Conservation (phyloP, 2,888 invertebrate genomes). For the Hipparchia sbordonii region DNA sequence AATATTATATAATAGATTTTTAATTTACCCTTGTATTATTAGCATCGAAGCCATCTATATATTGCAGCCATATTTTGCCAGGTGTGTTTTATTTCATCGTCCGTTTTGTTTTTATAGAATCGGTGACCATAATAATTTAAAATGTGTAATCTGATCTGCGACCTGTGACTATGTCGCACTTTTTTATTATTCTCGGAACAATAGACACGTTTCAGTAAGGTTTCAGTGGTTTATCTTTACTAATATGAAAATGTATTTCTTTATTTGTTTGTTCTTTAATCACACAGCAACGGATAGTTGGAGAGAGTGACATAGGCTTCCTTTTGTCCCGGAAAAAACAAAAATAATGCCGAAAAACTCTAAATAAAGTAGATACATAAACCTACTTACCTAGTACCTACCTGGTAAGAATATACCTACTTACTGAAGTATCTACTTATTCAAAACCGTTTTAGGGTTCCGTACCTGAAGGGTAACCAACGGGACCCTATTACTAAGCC, state of each 20-base stretch:
- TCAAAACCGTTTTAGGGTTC: too few relatives aligned
- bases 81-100: background rate
- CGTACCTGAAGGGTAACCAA: too few relatives aligned
- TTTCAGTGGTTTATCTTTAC: background rate
- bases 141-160: slow-evolving; percentile 26
- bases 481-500: too few relatives aligned
- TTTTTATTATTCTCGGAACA: slow-evolving; percentile 57
- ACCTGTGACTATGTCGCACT: slow-evolving; percentile 19
- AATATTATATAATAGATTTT: too few relatives aligned
- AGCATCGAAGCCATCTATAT: background rate
- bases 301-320: too few relatives aligned
- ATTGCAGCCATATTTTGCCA: background rate
- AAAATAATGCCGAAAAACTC: too few relatives aligned
- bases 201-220: slow-evolving; percentile 29
- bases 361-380: background rate
- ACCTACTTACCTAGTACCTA: too few relatives aligned
- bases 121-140: slow-evolving; percentile 10
- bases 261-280: too few relatives aligned
- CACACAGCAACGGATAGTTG: too few relatives aligned
- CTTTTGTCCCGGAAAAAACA: too few relatives aligned
- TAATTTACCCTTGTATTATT: too few relatives aligned
- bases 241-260: background rate
- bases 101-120: slow-evolving; percentile 32
- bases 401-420: background rate
- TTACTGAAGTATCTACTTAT: background rate